phyloP scores from a whole-genome alignment of 2,113 vertebrate genomes.

The Isichthys henryi region DNA sequence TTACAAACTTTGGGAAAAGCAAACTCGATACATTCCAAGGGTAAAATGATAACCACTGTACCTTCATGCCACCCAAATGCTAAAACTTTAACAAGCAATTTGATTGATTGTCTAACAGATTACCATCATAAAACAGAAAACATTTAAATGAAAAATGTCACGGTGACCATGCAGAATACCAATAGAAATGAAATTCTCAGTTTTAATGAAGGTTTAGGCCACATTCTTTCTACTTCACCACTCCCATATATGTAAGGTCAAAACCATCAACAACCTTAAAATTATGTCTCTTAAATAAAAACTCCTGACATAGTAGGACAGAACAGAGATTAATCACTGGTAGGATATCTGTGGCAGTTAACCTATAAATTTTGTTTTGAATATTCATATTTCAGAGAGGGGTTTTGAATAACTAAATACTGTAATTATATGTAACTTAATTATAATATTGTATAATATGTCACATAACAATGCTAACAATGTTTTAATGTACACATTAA shows the following conservation, averaged over 20 bases:
- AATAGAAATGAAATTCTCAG: not conserved
- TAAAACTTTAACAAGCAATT: not conserved
- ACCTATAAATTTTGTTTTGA: not conserved
- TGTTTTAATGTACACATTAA: not conserved
- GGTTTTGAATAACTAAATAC: not conserved
- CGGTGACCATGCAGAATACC: not conserved
- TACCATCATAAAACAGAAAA: not conserved
- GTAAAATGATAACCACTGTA: not conserved
- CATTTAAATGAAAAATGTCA: not conserved
- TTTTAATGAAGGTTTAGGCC: not conserved
- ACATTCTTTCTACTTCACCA: not conserved
- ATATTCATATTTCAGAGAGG: not conserved
- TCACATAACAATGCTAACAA: not conserved
- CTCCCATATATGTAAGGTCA: not conserved
- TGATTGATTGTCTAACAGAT: not conserved
- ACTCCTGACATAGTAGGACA: not conserved
- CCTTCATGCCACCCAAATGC: not conserved
- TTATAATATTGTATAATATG: not conserved
- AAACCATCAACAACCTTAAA: not conserved
- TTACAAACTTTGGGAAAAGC: not conserved
- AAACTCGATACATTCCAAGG: not conserved
- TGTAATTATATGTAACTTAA: not conserved
- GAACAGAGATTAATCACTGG: not conserved
- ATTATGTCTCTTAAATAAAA: not conserved
- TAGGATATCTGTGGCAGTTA: not conserved